These are phyloP conservation scores for Calypte anna DNA, from an alignment of 2,113 vertebrate genomes.

Conservation along the genomic window DNA sequence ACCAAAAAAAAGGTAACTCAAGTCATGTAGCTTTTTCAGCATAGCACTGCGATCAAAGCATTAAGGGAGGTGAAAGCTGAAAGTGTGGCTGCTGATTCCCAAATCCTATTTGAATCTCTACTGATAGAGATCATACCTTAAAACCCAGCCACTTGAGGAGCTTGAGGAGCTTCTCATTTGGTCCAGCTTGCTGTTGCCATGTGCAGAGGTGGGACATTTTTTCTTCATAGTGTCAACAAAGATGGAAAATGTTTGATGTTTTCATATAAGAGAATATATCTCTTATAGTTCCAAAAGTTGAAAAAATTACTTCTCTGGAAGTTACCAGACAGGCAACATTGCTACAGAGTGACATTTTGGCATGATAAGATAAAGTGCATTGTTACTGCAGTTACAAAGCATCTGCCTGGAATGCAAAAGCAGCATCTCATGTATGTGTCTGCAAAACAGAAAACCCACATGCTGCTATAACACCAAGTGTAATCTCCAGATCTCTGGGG, in stretches of 20 bases:
- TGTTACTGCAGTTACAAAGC: background rate
- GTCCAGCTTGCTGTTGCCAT: too few species aligned
- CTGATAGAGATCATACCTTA: too few species aligned
- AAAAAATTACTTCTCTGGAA: constrained; percentile 1
- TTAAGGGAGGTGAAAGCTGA: too few species aligned
- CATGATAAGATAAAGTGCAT: constrained; percentile 11
- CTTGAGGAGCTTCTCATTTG: too few species aligned
- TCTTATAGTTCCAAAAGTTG: background rate
- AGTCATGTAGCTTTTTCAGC: background rate
- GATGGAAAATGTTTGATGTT: background rate
- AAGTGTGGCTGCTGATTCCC: too few species aligned
- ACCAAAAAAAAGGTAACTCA: background rate
- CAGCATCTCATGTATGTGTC: background rate
- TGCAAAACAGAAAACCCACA: background rate
- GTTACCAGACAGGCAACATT: background rate
- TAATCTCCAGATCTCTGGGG: background rate
- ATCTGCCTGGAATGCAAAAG: background rate
- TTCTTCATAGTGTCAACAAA: background rate
- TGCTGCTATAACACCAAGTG: background rate
- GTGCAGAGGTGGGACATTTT: background rate
- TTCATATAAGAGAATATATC: background rate
- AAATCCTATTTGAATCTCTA: too few species aligned
- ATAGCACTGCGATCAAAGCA: background rate
- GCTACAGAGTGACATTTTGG: background rate
- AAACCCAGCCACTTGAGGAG: too few species aligned